These are phyloP conservation scores for Scotopteryx bipunctaria DNA, from an alignment of 2,888 invertebrate species.

Conservation along the genomic window DNA sequence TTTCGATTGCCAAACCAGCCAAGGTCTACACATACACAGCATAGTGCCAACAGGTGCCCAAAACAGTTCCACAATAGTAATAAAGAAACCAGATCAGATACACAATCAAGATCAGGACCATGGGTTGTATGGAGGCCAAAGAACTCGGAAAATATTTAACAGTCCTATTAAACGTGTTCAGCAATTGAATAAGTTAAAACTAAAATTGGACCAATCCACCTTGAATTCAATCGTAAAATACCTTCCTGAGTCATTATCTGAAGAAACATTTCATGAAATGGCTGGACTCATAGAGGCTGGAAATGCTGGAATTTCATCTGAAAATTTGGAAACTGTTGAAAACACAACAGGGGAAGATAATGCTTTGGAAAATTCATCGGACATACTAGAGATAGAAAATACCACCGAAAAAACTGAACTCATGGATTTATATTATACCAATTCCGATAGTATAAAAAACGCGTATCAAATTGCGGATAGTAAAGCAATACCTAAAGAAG, in stretches of 20 bases:
- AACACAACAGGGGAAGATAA: not conserved
- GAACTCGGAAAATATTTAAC: not conserved
- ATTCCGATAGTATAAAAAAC: no score
- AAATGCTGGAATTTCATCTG: not conserved
- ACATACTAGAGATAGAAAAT: not conserved
- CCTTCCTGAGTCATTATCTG: not conserved
- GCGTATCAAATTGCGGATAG: no score
- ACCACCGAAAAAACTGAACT: not conserved
- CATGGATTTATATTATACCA: no score
- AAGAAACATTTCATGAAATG: not conserved
- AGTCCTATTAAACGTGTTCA: no score
- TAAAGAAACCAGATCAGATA: no score
- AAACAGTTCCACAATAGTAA: no score
- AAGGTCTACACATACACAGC: not conserved
- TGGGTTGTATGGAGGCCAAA: no score
- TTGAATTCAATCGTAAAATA: not conserved
- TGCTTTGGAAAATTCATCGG: not conserved
- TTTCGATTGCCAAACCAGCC: constrained; percentile 1
- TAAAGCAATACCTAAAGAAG: no score
- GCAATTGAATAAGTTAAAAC: not conserved
- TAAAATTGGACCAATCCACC: not conserved
- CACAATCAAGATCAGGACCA: no score
- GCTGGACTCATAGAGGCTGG: no score
- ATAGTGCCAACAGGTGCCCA: not conserved
- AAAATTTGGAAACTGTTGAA: not conserved